A percentile compares a stretch with the other conserved stretches of the same genome.
Evolutionary conservation across 2,888 invertebrate species (phyloP).

Genomic region (Oscheius sp.): DNA sequence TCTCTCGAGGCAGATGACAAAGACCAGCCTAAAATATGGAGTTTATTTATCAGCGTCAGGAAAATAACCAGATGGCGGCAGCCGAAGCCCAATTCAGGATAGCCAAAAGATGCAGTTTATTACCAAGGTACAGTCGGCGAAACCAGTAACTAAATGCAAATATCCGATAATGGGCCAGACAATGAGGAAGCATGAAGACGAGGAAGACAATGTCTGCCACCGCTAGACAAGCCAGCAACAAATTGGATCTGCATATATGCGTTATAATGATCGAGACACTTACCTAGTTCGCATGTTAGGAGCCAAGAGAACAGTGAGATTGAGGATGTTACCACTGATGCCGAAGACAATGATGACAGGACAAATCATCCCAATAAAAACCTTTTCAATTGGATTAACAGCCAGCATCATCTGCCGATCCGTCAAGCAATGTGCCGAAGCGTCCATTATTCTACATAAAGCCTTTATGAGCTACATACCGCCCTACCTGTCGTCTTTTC

Average conservation of each 20-base stretch:
- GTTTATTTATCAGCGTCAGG: constrained; percentile 1
- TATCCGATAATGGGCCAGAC: constrained; percentile 67
- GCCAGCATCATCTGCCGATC: constrained; percentile 61
- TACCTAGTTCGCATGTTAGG: constrained; percentile 65
- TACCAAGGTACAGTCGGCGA: constrained; percentile 62
- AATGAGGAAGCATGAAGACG: constrained; percentile 67
- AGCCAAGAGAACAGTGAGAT: constrained; percentile 65
- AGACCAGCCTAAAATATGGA: constrained; percentile 60
- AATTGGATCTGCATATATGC: constrained; percentile 60
- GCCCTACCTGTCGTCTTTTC: not conserved
- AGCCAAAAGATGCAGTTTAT: constrained; percentile 66
- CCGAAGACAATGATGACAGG: constrained; percentile 67
- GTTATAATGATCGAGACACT: not conserved
- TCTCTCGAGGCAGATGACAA: constrained; percentile 68
- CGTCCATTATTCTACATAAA: constrained; percentile 1
- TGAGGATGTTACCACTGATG: constrained; percentile 66
- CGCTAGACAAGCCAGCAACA: constrained; percentile 66
- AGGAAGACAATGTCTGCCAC: constrained; percentile 70
- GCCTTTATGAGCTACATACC: not conserved
- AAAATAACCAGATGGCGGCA: constrained; percentile 66
- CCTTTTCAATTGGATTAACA: constrained; percentile 50
- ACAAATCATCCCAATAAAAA: constrained; percentile 61
- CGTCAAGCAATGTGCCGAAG: constrained; percentile 50
- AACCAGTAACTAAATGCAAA: constrained; percentile 64
- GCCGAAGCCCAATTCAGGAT: constrained; percentile 71